A percentile compares a stretch with the other conserved stretches of the same genome.
Conservation (phyloP, 1,140 invertebrate species). For the Drosophila gunungcola region DNA sequence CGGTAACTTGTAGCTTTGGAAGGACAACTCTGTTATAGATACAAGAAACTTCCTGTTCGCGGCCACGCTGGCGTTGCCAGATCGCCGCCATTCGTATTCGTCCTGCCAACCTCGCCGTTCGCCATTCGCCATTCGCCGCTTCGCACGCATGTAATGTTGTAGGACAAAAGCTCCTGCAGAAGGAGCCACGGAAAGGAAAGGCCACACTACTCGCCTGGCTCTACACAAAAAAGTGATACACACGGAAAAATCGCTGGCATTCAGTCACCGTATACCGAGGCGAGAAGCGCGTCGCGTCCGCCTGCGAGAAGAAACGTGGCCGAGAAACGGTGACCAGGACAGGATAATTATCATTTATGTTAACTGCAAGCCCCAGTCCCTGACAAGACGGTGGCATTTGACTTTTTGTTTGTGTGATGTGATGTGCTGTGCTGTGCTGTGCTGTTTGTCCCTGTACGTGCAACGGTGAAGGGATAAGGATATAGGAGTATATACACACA, state of each 20-base stretch:
- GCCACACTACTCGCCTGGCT: constrained; percentile 39
- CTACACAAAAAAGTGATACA: constrained; percentile 72
- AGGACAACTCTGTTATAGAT: constrained; percentile 71
- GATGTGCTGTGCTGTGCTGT: constrained; percentile 1
- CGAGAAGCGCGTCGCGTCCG: constrained; percentile 41
- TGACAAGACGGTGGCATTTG: constrained; percentile 13
- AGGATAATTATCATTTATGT: constrained; percentile 12
- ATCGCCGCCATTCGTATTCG: constrained; percentile 3
- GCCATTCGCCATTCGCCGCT: constrained; percentile 14
- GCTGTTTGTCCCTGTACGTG: constrained; percentile 1
- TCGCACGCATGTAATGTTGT: constrained; percentile 49
- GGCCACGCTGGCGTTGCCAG: constrained; percentile 55
- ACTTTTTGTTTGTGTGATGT: constrained; percentile 43
- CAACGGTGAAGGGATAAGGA: constrained; percentile 17
- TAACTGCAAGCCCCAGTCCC: constrained; percentile 11
- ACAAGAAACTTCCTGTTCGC: constrained; percentile 52
- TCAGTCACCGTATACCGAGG: constrained; percentile 77
- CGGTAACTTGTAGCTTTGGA: constrained; percentile 65
- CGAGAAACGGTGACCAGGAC: neutral
- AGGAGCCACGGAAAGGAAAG: constrained; percentile 14
- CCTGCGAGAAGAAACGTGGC: constrained; percentile 43
- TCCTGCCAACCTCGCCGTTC: constrained; percentile 20
- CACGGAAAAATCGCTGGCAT: constrained; percentile 79
- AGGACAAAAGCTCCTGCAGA: constrained; percentile 61
- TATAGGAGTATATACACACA: constrained; percentile 14